These are phyloP conservation scores for Tryphoninae sp. DNA, from an alignment of 2,888 invertebrate genomes.

Conservation along the genomic window DNA sequence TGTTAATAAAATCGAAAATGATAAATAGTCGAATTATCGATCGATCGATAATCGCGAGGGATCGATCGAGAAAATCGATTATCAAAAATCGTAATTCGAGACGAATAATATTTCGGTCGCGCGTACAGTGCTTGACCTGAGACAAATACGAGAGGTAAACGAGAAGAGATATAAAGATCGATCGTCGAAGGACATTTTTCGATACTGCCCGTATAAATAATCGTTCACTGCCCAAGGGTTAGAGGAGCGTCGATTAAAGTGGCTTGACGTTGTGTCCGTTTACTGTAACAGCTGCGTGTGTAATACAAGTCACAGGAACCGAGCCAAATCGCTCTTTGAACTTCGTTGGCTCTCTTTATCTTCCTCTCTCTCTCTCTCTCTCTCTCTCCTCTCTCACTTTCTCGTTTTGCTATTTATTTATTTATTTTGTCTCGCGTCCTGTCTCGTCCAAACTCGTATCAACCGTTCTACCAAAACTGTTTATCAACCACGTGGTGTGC, in stretches of 20 bases:
- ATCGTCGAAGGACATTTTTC: too few species aligned
- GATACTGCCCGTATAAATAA: conserved; percentile 32
- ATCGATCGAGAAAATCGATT: not conserved
- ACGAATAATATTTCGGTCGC: too few species aligned
- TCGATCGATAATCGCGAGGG: not conserved
- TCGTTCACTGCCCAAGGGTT: conserved; percentile 20
- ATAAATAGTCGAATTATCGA: not conserved
- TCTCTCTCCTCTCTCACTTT: not conserved
- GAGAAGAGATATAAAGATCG: too few species aligned
- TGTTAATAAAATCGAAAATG: not conserved
- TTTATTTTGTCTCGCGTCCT: conserved; percentile 14
- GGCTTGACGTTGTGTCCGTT: conserved; percentile 20
- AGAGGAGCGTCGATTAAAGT: not conserved
- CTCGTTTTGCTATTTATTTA: conserved; percentile 20
- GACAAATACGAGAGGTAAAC: too few species aligned
- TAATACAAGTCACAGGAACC: not conserved
- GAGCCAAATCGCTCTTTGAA: not conserved
- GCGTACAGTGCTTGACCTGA: too few species aligned
- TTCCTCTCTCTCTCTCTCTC: too few species aligned
- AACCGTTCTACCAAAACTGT: not conserved
- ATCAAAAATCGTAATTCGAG: not conserved
- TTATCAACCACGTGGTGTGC: not conserved
- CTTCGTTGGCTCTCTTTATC: not conserved
- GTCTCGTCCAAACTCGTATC: not conserved
- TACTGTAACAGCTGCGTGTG: not conserved